These are phyloP conservation scores for Pachyrhynchus sulphureomaculatus DNA, from an alignment of 1,140 invertebrate species.

Conservation along the genomic window DNA sequence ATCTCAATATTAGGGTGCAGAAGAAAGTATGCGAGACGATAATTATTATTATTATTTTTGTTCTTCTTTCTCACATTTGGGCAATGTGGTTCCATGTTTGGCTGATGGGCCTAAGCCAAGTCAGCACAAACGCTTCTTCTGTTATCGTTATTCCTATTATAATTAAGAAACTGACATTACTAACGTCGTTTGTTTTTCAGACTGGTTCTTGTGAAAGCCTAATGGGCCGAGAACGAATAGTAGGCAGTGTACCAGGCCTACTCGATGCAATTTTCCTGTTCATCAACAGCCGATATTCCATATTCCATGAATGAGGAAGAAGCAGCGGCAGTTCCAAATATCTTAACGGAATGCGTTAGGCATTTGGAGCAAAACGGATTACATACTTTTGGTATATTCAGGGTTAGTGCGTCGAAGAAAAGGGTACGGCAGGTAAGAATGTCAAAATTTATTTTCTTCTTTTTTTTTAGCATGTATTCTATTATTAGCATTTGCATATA, in stretches of 20 bases:
- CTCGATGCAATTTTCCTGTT: conserved; percentile 52
- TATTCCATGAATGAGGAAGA: conserved; percentile 44
- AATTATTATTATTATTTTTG: no score
- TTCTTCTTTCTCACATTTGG: no score
- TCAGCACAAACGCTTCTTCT: no score
- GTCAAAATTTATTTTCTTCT: conserved; percentile 9
- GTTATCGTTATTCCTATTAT: no score
- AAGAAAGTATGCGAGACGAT: no score
- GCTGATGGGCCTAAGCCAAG: no score
- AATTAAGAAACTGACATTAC: no score
- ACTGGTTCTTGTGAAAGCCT: conserved; percentile 68
- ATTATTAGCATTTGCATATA: no score
- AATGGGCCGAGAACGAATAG: conserved; percentile 60
- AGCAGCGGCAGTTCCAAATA: conserved; percentile 63
- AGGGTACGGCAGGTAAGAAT: conserved; percentile 78
- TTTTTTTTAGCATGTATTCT: background rate
- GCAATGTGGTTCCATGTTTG: no score
- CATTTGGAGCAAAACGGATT: conserved; percentile 80
- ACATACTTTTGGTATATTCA: conserved; percentile 82
- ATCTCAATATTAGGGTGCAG: no score
- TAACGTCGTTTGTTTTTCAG: conserved; percentile 33
- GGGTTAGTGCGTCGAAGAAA: conserved; percentile 88
- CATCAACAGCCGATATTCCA: conserved; percentile 43
- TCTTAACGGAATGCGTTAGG: conserved; percentile 76
- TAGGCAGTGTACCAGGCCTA: conserved; percentile 59